A percentile compares a stretch with the other conserved stretches of the same genome.
phyloP scores from a whole-genome alignment of 2,113 vertebrate species.

The Eidolon helvum region DNA sequence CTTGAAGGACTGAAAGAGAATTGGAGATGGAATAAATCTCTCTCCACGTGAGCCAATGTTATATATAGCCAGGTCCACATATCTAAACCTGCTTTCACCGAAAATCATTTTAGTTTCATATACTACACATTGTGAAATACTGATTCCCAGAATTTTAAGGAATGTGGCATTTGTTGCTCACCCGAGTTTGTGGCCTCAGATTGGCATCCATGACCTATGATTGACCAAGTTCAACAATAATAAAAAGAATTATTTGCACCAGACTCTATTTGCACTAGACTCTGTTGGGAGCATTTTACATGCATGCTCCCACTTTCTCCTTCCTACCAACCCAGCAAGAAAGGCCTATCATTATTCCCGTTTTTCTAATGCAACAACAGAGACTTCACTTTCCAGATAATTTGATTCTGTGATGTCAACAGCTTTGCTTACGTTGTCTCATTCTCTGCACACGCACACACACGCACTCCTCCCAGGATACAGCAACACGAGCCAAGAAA shows the following conservation, averaged over 20 bases:
- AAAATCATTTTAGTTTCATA: too few species aligned
- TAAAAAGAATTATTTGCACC: not conserved
- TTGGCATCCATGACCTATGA: not conserved
- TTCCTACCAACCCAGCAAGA: not conserved
- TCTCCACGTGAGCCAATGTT: not conserved
- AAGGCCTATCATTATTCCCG: not conserved
- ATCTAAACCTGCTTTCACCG: not conserved
- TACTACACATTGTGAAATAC: not conserved
- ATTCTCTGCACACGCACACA: too few species aligned
- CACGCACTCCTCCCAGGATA: too few species aligned
- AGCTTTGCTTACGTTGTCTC: accelerated
- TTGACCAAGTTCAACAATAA: not conserved
- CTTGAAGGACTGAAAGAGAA: not conserved
- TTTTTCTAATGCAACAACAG: not conserved
- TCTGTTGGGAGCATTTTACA: not conserved
- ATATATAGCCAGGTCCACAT: not conserved
- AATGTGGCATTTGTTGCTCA: not conserved
- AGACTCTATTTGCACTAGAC: not conserved
- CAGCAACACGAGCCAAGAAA: not conserved
- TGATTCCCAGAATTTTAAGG: not conserved
- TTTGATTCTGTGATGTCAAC: not conserved
- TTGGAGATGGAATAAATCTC: not conserved
- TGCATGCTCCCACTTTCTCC: not conserved
- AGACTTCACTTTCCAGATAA: not conserved
- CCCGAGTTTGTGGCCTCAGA: not conserved